phyloP scores from a whole-genome alignment of 2,888 invertebrate genomes.

The Thysanoteuthis rhombus region DNA sequence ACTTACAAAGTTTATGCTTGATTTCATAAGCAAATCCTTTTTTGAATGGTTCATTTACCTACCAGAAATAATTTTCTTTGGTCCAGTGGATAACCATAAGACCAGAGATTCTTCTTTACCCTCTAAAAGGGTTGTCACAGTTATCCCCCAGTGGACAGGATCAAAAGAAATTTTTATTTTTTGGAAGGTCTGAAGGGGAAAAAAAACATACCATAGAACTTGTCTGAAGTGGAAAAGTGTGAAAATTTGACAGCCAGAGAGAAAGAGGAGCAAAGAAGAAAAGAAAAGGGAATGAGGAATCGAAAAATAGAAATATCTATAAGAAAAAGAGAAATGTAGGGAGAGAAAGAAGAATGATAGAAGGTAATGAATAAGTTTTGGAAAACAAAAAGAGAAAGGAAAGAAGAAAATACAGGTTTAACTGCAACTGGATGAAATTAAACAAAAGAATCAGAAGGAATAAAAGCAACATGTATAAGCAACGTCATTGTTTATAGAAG shows the following conservation, averaged over 20 bases:
- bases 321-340: background rate
- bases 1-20: background rate
- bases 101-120: background rate
- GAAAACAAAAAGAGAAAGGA: background rate
- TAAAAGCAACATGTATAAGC: background rate
- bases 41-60: background rate
- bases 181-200: background rate
- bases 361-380: background rate
- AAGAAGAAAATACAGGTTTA: background rate
- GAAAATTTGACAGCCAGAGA: background rate
- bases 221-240: background rate
- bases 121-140: background rate
- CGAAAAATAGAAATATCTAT: too few species aligned
- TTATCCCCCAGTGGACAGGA: background rate
- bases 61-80: background rate
- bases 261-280: background rate
- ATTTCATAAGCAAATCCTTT: background rate
- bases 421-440: background rate
- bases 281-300: background rate
- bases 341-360: background rate
- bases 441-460: background rate
- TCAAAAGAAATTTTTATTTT: background rate
- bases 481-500: background rate
- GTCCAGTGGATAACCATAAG: background rate
- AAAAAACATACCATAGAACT: background rate